Evolutionary conservation across 2,797 vertebrate genomes (phyloP), one percentile per base, ranked within the genome.

Genomic region (Bothrops alternatus): DNA sequence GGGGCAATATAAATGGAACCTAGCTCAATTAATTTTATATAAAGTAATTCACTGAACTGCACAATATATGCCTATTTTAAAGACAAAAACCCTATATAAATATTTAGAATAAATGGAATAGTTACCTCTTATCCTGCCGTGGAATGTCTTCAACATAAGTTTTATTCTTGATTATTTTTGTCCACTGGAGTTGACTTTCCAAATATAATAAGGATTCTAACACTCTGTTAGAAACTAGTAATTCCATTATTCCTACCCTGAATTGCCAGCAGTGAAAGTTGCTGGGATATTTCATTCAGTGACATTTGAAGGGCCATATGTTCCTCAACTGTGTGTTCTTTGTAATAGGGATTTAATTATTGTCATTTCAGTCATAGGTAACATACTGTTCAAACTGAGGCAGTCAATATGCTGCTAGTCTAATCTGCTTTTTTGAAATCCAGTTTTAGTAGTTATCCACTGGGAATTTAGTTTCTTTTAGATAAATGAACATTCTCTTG

Each of bases 191-290:
- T 78, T 23, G 26, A 23, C 53, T 32, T 91, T 32, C 65, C n/a
- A 69, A 85, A 53, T 3, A 0, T 0, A 28, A 0, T 0, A 28
- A 50, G 85, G 14, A 50, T 89, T 16, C 7, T 78, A 78, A 42
- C 32, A 23, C 18, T 23, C 32, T 42, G 18, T 42, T 20, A 78
- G 73, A 78, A 42, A 78, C 1, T 37, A 23, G 18, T 42, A 42
- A 42, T 78, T 37, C 18, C 18, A 23, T 78, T 78, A 78, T 3
- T 42, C 20, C 73, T 42, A 42, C 42, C 23, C 42, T 78, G 73
- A 37, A 78, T 42, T 78, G 73, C 20, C 20, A 78, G 37, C 18
- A 78, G 8, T 78, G 18, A 23, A 78, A 42, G 73, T 42, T 42
- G 73, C 8, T 42, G 32, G 73, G 37, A 20, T 42, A 42, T 78